Percentiles rank a stretch among this genome's conserved stretches.
These are phyloP conservation scores for Coenonympha glycerion DNA, from an alignment of 2,888 invertebrate species.

Conservation along the genomic window DNA sequence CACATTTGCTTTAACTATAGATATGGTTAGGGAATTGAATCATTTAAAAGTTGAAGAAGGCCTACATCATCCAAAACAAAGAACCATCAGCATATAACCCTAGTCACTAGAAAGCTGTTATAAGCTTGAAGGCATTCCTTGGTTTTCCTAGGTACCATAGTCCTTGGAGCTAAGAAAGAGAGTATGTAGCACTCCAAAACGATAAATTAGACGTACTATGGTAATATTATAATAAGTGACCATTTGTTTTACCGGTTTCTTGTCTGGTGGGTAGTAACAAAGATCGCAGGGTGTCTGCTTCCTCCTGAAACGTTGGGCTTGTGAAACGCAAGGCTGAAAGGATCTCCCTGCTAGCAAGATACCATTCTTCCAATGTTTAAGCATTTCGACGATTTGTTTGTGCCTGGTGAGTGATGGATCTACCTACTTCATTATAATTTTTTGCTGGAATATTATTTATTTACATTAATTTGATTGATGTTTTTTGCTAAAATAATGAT, in stretches of 20 bases:
- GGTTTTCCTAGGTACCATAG: no score
- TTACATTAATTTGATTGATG: slow-evolving; percentile 6
- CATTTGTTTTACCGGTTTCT: slow-evolving; percentile 53
- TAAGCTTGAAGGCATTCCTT: no score
- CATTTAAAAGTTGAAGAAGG: no score
- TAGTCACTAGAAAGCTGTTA: no score
- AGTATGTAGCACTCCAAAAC: no score
- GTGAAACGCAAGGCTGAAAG: slow-evolving; percentile 16
- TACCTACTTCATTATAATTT: slow-evolving; percentile 11
- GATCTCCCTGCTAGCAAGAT: slow-evolving; percentile 9
- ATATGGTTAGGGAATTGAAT: no score
- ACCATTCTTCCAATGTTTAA: slow-evolving; percentile 21
- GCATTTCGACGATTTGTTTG: slow-evolving; percentile 22
- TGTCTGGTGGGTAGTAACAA: slow-evolving; percentile 33
- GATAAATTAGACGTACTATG: no score
- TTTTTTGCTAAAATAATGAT: neutral
- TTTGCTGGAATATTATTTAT: neutral
- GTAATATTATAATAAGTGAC: no score
- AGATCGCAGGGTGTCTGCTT: slow-evolving; percentile 41
- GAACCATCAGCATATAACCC: no score
- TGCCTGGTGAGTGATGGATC: neutral
- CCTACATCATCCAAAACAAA: no score
- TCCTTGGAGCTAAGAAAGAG: no score
- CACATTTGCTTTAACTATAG: no score
- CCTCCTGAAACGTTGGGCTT: slow-evolving; percentile 34